Evolutionary conservation across 2,797 vertebrate genomes (phyloP).

Genomic region (Octomys mimax): DNA sequence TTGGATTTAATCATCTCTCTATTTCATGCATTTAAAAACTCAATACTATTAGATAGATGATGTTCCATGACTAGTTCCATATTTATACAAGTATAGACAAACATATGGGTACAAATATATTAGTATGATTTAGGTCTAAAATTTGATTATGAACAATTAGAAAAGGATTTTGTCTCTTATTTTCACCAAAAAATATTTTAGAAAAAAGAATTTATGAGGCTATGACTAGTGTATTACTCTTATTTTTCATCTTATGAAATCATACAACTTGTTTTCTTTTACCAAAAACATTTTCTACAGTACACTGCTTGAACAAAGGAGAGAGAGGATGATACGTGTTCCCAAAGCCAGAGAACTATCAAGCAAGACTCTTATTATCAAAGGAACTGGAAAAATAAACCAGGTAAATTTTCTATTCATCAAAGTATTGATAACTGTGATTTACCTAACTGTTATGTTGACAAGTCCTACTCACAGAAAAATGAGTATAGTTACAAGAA

Average conservation of each 20-base stretch:
- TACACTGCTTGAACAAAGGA: conserved; percentile 24
- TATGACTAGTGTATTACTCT: conserved; percentile 41
- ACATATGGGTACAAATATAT: too few species aligned
- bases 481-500: conserved; percentile 58
- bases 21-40: not conserved
- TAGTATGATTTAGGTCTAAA: not conserved
- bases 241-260: conserved; percentile 46
- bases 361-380: not conserved
- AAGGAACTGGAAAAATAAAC: conserved; percentile 31
- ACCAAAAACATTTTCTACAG: conserved; percentile 20
- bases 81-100: not conserved
- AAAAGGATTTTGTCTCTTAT: not conserved
- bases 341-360: conserved; percentile 26
- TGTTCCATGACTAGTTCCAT: not conserved
- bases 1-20: not conserved
- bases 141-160: not conserved
- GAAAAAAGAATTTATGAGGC: not conserved
- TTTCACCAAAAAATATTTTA: conserved; percentile 32
- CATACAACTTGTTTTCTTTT: conserved; percentile 46
- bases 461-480: conserved; percentile 62
- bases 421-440: conserved; percentile 29
- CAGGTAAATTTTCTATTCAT: not conserved
- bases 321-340: not conserved
- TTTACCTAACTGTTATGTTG: conserved; percentile 57
- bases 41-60: not conserved